phyloP scores from a whole-genome alignment of 2,888 invertebrate genomes.

The Dromius quadrimaculatus region DNA sequence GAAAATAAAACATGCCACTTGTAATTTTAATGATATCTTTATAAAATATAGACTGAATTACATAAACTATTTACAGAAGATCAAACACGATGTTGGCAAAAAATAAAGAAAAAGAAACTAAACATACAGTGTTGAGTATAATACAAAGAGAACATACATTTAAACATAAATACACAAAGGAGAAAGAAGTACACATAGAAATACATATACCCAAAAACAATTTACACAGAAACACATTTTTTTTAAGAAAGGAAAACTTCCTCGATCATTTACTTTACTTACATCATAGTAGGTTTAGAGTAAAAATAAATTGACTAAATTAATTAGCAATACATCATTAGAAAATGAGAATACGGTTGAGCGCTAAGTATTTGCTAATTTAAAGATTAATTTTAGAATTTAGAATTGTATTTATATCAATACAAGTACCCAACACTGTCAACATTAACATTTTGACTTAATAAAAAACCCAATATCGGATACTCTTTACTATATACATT shows the following conservation, averaged over 20 bases:
- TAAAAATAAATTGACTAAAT: slow-evolving; percentile 5
- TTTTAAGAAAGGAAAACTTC: slow-evolving; percentile 2
- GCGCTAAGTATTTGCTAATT: slow-evolving; percentile 15
- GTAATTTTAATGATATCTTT: slow-evolving; percentile 47
- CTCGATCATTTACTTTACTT: neutral
- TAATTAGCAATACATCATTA: slow-evolving; percentile 8
- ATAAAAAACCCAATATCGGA: slow-evolving; percentile 47
- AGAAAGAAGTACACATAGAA: neutral
- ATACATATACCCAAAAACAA: slow-evolving; percentile 10
- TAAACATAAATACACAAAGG: slow-evolving; percentile 26
- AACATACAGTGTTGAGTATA: slow-evolving; percentile 42
- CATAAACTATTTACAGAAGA: slow-evolving; percentile 48
- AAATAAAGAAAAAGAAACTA: slow-evolving; percentile 28
- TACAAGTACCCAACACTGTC: slow-evolving; percentile 40
- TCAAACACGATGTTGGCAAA: slow-evolving; percentile 41
- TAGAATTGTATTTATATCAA: slow-evolving; percentile 26
- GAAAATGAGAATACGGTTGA: slow-evolving; percentile 11
- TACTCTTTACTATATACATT: slow-evolving; percentile 46
- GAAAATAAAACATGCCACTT: slow-evolving; percentile 1
- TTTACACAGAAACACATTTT: slow-evolving; percentile 7
- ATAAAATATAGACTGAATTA: slow-evolving; percentile 51
- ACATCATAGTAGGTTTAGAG: neutral
- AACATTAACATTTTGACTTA: slow-evolving; percentile 22
- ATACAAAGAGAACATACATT: slow-evolving; percentile 14
- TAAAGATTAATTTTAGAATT: slow-evolving; percentile 1